These are phyloP conservation scores for Chrysochloris asiatica DNA, from an alignment of 2,113 vertebrate species.

Conservation along the genomic window DNA sequence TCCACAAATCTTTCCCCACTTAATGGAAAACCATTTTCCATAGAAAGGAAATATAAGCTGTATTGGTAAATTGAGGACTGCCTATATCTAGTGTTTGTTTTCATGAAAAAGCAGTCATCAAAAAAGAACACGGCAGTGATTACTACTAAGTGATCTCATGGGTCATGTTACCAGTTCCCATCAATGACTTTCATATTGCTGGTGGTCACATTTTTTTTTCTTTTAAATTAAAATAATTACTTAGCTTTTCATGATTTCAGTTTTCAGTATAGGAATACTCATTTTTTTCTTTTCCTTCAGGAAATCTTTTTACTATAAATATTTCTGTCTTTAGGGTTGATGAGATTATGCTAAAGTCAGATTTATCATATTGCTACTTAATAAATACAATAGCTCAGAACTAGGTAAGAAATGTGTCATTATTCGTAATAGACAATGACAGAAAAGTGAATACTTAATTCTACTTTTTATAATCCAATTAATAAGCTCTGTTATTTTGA, in stretches of 20 bases:
- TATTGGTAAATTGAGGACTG: neutral
- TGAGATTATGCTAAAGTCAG: slow-evolving; percentile 5
- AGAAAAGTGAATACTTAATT: slow-evolving; percentile 60
- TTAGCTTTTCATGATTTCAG: neutral
- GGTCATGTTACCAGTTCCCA: neutral
- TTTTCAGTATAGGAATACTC: neutral
- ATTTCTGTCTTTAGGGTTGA: neutral
- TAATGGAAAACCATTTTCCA: neutral
- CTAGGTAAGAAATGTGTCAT: neutral
- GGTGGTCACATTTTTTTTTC: neutral
- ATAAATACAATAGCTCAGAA: neutral
- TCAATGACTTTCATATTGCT: neutral
- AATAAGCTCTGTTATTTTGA: neutral
- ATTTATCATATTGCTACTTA: neutral
- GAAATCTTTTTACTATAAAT: slow-evolving; percentile 30
- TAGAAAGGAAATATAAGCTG: neutral
- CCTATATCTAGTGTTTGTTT: neutral
- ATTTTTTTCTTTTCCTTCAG: neutral
- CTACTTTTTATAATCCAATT: neutral
- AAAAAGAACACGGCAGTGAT: neutral
- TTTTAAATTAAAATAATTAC: neutral
- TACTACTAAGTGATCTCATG: neutral
- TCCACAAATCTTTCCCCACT: neutral
- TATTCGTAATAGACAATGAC: slow-evolving; percentile 43
- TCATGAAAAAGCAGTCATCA: neutral